Conservation (phyloP, 2,797 vertebrate genomes). For the Cirrhinus molitorella region DNA sequence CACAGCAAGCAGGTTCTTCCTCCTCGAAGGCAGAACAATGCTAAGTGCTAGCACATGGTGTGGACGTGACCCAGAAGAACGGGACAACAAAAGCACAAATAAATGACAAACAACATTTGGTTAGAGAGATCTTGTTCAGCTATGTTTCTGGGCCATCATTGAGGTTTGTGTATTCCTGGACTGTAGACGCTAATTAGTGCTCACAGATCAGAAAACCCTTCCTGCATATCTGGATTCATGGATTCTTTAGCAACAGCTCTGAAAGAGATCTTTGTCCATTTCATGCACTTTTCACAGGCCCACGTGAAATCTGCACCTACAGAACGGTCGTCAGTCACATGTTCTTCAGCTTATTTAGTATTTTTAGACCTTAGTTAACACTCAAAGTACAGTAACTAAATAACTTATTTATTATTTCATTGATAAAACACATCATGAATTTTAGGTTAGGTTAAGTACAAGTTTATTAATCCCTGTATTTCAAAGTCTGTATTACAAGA, state of each 20-base stretch:
- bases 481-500: neutral
- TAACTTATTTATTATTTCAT: neutral
- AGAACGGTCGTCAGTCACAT: neutral
- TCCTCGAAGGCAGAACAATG: constrained; percentile 58
- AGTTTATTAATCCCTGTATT: neutral
- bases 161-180: constrained; percentile 18
- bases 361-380: neutral
- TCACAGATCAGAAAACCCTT: neutral
- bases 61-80: constrained; percentile 37
- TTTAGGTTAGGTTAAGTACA: neutral
- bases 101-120: constrained; percentile 19
- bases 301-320: neutral
- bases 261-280: neutral
- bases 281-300: neutral
- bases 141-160: neutral
- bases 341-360: neutral
- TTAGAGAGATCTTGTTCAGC: constrained; percentile 11
- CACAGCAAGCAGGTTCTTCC: constrained; percentile 62
- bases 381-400: neutral
- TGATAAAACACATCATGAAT: neutral
- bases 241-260: neutral
- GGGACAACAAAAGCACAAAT: neutral
- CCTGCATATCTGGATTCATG: neutral
- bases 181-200: constrained; percentile 4
- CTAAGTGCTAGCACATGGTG: constrained; percentile 62